A percentile compares a stretch with the other conserved stretches of the same genome.
phyloP scores from a whole-genome alignment of 2,888 invertebrate genomes.

The Allygus modestus region DNA sequence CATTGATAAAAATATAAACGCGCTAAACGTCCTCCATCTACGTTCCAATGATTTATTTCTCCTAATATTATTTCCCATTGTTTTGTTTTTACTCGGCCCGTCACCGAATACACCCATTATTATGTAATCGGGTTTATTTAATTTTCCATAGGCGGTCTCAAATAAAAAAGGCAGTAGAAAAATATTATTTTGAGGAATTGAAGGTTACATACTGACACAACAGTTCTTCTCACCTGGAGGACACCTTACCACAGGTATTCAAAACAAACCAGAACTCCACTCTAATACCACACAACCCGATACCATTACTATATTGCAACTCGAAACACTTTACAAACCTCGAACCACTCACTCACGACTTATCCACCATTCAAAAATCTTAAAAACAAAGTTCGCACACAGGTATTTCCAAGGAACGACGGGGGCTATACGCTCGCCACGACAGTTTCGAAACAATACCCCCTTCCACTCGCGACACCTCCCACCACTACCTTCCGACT shows the following conservation, averaged over 20 bases:
- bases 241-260: slow-evolving; percentile 12
- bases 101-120: neutral
- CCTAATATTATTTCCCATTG: slow-evolving; percentile 4
- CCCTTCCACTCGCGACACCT: slow-evolving; percentile 41
- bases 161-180: too few relatives aligned
- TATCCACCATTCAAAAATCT: neutral
- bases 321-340: neutral
- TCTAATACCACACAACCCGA: neutral
- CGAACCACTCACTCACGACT: neutral
- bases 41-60: slow-evolving; percentile 49
- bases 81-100: neutral
- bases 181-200: neutral
- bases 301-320: neutral
- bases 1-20: slow-evolving; percentile 10
- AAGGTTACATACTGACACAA: slow-evolving; percentile 17
- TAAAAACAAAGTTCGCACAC: neutral
- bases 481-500: slow-evolving; percentile 50
- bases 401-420: slow-evolving; percentile 20
- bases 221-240: slow-evolving; percentile 10
- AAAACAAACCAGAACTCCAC: neutral
- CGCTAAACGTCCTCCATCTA: slow-evolving; percentile 63
- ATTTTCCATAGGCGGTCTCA: too few relatives aligned
- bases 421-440: neutral
- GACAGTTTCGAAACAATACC: slow-evolving; percentile 57
- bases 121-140: neutral